phyloP scores from a whole-genome alignment of 2,113 vertebrate species.

The Bufo bufo region DNA sequence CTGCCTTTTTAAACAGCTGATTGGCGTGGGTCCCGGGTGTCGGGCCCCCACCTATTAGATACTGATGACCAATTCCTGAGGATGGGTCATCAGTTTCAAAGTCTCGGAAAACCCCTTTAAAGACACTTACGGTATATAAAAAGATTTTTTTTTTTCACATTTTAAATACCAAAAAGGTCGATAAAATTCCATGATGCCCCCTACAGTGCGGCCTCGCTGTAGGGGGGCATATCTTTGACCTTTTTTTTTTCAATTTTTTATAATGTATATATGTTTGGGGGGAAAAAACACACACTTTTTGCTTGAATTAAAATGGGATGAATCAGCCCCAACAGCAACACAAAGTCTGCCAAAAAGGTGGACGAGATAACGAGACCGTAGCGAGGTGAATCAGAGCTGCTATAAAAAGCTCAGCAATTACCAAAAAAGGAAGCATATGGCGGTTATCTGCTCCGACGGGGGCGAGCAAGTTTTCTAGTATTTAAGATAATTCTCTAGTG shows the following conservation, averaged over 20 bases:
- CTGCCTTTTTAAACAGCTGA: too few species aligned
- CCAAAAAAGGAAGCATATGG: conserved; percentile 81
- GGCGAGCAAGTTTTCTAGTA: conserved; percentile 80
- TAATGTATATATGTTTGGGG: background rate
- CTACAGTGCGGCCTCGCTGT: background rate
- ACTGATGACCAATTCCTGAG: too few species aligned
- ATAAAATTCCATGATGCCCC: background rate
- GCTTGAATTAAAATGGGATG: conserved; percentile 66
- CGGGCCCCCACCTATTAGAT: too few species aligned
- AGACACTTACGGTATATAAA: background rate
- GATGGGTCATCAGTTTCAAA: too few species aligned
- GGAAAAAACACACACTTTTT: background rate
- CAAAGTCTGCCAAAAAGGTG: conserved; percentile 67
- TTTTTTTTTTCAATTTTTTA: conserved; percentile 20
- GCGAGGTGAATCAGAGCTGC: conserved; percentile 72
- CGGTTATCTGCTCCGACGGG: conserved; percentile 79
- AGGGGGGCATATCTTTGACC: background rate
- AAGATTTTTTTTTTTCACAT: background rate
- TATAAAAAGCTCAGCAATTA: conserved; percentile 72
- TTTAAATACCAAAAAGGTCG: conserved; percentile 10
- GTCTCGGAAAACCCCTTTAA: background rate
- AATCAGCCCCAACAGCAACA: conserved; percentile 65
- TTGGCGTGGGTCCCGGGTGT: too few species aligned
- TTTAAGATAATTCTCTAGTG: conserved; percentile 84
- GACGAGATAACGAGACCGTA: conserved; percentile 78